Percentiles rank a stretch among this genome's conserved stretches.
Conservation (phyloP, 2,797 vertebrate genomes). For the Threskiornis aethiopicus region DNA sequence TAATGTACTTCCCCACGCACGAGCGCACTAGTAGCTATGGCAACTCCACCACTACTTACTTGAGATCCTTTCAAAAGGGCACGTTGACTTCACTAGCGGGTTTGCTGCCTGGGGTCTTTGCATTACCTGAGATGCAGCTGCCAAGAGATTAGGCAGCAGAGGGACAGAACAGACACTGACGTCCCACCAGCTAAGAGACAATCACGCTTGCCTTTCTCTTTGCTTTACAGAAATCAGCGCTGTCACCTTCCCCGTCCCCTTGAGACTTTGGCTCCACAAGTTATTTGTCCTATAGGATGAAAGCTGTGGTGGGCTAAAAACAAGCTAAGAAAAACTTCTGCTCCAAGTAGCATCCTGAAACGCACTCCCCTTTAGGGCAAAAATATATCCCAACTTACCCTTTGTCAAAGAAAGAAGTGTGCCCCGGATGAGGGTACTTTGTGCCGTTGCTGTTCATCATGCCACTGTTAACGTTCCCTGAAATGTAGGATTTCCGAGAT, state of each 20-base stretch:
- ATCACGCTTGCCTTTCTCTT: background rate
- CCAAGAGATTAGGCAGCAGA: background rate
- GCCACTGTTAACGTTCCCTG: conserved; percentile 83
- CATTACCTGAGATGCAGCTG: background rate
- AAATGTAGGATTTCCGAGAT: conserved; percentile 86
- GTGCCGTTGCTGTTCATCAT: conserved; percentile 81
- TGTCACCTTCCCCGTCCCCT: background rate
- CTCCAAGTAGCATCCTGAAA: background rate
- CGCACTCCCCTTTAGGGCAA: background rate
- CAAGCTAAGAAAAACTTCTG: background rate
- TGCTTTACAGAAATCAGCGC: background rate
- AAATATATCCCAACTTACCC: conserved; percentile 80
- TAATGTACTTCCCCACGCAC: background rate
- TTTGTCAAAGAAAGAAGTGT: conserved; percentile 94
- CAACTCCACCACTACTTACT: background rate
- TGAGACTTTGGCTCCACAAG: background rate
- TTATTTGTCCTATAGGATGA: background rate
- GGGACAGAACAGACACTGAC: background rate
- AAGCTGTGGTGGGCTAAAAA: background rate
- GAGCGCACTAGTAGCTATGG: background rate
- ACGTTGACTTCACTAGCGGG: background rate
- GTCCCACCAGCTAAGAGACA: background rate
- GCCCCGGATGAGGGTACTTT: conserved; percentile 91
- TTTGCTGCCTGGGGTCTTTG: background rate
- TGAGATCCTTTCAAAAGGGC: background rate